These are phyloP conservation scores for Gallirallus australis DNA, from an alignment of 2,797 vertebrate genomes.

Conservation along the genomic window DNA sequence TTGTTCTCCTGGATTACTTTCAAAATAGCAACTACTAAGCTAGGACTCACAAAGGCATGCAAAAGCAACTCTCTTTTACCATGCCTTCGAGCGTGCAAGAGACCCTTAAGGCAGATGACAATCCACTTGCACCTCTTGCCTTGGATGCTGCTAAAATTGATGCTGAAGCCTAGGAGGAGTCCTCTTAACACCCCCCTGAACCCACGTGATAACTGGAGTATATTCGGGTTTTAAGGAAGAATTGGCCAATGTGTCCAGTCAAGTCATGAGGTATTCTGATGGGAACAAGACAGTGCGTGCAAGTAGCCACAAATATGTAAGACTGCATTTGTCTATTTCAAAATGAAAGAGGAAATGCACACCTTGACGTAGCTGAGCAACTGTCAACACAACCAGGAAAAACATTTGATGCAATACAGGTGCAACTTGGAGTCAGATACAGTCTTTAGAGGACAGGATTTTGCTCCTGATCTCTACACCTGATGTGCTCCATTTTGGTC, in stretches of 20 bases:
- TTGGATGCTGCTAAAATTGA: not conserved
- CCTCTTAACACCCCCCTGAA: not conserved
- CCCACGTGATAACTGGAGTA: not conserved
- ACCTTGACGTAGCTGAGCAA: not conserved
- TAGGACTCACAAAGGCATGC: not conserved
- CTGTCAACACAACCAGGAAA: not conserved
- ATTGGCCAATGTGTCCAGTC: not conserved
- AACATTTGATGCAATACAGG: not conserved
- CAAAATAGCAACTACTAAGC: not conserved
- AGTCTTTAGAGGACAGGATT: not conserved
- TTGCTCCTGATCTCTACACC: not conserved
- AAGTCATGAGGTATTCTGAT: not conserved
- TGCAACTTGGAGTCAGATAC: not conserved
- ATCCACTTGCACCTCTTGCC: not conserved
- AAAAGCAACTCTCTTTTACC: not conserved
- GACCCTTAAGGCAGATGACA: not conserved
- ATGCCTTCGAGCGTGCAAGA: not conserved
- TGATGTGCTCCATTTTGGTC: not conserved
- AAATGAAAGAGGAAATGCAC: not conserved
- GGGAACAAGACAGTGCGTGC: not conserved
- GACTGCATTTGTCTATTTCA: not conserved
- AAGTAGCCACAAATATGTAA: not conserved
- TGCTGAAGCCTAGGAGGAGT: not conserved
- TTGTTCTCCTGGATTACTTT: not conserved
- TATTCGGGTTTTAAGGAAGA: not conserved